Conservation (phyloP, 2,113 vertebrate genomes). For the Tachuris rubrigastra region DNA sequence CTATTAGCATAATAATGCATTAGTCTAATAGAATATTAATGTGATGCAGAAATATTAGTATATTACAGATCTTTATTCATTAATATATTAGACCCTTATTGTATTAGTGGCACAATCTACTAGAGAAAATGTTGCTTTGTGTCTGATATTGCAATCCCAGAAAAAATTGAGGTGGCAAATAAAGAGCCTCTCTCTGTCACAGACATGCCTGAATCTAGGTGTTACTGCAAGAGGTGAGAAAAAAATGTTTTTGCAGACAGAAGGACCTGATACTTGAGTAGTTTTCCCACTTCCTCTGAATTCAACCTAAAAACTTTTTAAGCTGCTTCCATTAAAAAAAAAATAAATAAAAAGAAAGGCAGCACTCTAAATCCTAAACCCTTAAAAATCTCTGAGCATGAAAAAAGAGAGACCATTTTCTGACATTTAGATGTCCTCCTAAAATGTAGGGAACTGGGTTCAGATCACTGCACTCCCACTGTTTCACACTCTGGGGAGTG, state of each 20-base stretch:
- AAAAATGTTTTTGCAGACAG: not conserved
- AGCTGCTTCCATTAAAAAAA: not conserved
- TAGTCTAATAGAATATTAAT: slow-evolving; percentile 71
- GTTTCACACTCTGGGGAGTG: not conserved
- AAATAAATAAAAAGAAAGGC: not conserved
- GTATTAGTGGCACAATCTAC: slow-evolving; percentile 42
- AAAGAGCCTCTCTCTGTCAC: not conserved
- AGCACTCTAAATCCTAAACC: not conserved
- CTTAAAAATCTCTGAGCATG: not conserved
- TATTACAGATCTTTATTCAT: slow-evolving; percentile 67
- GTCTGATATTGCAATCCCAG: not conserved
- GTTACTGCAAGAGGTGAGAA: not conserved
- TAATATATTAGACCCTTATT: slow-evolving; percentile 61
- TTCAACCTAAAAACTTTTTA: not conserved
- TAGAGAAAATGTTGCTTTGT: slow-evolving; percentile 43
- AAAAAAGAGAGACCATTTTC: not conserved
- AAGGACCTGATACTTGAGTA: not conserved
- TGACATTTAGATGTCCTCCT: not conserved
- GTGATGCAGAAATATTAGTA: slow-evolving; percentile 55
- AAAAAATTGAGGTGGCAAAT: slow-evolving; percentile 15
- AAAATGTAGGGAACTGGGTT: not conserved
- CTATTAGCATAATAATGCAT: slow-evolving; percentile 69
- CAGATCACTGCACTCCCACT: not conserved
- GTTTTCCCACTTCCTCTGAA: not conserved
- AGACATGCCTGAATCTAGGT: not conserved